These are phyloP conservation scores for Oreonectes daqikongensis DNA, from an alignment of 2,797 vertebrate species.

Conservation along the genomic window DNA sequence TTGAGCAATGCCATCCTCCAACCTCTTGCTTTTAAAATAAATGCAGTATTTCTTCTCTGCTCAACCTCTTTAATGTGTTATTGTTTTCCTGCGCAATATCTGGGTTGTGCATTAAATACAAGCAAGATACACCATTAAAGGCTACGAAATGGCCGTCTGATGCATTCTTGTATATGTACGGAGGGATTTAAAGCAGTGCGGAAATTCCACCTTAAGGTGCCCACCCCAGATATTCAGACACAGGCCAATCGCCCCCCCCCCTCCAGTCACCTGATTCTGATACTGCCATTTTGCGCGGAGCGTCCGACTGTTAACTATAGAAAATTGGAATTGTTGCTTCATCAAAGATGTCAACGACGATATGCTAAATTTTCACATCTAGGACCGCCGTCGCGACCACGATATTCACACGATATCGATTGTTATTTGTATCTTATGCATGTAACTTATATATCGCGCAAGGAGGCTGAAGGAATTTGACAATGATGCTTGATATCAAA, in stretches of 20 bases:
- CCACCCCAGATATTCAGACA: constrained; percentile 70
- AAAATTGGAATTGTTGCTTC: constrained; percentile 49
- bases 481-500: constrained; percentile 39
- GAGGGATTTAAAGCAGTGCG: constrained; percentile 44
- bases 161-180: constrained; percentile 39
- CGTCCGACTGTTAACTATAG: constrained; percentile 53
- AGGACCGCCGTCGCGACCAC: constrained; percentile 25
- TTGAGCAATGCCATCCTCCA: neutral
- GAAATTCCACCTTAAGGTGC: constrained; percentile 78
- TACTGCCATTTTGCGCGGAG: constrained; percentile 81
- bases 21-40: constrained; percentile 26
- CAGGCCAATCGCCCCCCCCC: constrained; percentile 73
- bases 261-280: constrained; percentile 79
- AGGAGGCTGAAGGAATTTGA: constrained; percentile 54
- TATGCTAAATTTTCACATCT: constrained; percentile 32
- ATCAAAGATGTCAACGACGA: constrained; percentile 48
- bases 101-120: constrained; percentile 26
- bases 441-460: constrained; percentile 10
- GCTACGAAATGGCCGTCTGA: constrained; percentile 48
- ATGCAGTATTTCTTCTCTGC: constrained; percentile 15
- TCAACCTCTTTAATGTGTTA: constrained; percentile 11
- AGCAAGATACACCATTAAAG: constrained; percentile 34
- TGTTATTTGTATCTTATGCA: neutral
- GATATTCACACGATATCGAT: neutral
- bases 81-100: constrained; percentile 13